Conservation (phyloP, 2,113 vertebrate genomes). For the human (Homo sapiens) region DNA sequence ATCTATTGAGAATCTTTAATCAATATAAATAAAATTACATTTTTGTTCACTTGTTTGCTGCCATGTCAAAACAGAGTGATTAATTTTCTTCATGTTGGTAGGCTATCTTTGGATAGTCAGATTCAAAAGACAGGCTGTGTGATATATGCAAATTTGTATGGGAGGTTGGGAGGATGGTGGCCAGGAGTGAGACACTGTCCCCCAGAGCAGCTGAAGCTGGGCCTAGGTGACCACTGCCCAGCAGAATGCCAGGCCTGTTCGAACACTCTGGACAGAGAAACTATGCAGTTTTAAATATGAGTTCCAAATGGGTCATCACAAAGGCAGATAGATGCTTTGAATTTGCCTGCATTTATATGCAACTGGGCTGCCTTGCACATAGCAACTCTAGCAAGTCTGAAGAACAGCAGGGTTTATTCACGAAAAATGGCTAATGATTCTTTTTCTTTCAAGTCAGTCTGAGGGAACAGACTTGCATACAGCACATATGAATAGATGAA, state of each 20-base stretch:
- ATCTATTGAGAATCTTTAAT: neutral
- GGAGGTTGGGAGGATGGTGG: too few relatives aligned
- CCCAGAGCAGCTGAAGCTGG: neutral
- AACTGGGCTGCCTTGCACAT: neutral
- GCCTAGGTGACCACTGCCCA: neutral
- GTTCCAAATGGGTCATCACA: neutral
- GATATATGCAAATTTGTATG: neutral
- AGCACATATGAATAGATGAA: neutral
- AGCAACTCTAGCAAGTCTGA: neutral
- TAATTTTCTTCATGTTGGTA: neutral
- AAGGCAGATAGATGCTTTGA: neutral
- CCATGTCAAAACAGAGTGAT: neutral
- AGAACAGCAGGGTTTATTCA: neutral
- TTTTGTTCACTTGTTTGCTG: neutral
- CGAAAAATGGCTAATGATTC: neutral
- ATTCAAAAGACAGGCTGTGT: neutral
- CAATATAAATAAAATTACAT: neutral
- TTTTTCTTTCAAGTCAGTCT: conserved; percentile 18
- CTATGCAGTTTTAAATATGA: neutral
- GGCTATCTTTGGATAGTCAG: neutral
- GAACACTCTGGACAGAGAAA: neutral
- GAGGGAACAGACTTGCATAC: neutral
- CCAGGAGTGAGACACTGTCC: neutral
- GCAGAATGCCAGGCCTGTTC: neutral
- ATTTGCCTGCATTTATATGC: neutral